Base-by-base conservation (phyloP, 2,113 vertebrate genomes). In the Athene noctua region DNA sequence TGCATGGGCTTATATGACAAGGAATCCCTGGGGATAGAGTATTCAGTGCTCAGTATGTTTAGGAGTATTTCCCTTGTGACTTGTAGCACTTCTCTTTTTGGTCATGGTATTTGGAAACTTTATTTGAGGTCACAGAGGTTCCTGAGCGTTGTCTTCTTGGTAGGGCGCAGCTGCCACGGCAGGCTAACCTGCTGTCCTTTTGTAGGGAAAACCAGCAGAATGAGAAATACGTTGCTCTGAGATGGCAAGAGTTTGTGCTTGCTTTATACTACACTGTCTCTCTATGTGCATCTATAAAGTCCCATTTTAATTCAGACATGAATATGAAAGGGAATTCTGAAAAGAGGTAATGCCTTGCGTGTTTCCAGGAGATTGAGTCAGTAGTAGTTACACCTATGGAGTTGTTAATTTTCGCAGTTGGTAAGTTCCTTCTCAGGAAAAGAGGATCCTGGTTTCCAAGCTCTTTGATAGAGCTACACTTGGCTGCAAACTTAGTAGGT, bases 41-140 rank as follows among this genome's bases (percentile, higher is more conserved):
- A 55, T 47, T 92, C 15, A 44, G 38, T 59, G 42, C 51, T 95
- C 55, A 74, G 2, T 86, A 55, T 66, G 59, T 95, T 96, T 73
- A 63, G 73, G 58, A 58, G 11, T 47, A 42, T 94, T 84, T 95
- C 90, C 71, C 57, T 73, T 82, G 62, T 82, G 72, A 90, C 38
- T 20, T 72, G 18, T 36, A 80, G 63, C 14, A 2, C 51, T 97
- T 95, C 88, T 85, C 55, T 27, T 62, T 96, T 61, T 88, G 27
- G 61, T 42, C 52, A 23, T 52, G 55, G 15, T 84, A 88, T 92
- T 85, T 70, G 92, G 83, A 95, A 96, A 75, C 38, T 63, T 72
- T 13, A 17, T 47, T 61, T 17, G 20, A 89, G 57, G 42, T 81
- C 51, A 5, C 19, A 55, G 34, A 92, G 13, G 18, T 82, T 92